Conservation (phyloP, 2,113 vertebrate genomes). For the Nibea coibor region DNA sequence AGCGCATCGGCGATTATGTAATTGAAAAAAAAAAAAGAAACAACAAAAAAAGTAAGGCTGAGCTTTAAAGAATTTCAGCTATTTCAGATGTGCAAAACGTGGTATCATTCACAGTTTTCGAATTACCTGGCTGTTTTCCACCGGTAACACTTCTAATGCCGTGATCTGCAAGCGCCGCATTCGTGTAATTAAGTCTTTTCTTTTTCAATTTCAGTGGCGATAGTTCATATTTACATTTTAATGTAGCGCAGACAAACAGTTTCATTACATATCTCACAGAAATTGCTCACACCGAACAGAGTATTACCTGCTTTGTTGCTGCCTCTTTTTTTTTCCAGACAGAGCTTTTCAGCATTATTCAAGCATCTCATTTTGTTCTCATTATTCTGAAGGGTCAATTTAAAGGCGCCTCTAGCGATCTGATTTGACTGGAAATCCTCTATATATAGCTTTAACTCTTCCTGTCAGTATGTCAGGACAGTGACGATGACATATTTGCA, state of each 20-base stretch:
- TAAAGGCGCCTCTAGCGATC: conserved; percentile 1
- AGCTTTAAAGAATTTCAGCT: conserved; percentile 8
- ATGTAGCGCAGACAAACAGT: conserved; percentile 25
- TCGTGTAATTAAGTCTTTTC: conserved; percentile 20
- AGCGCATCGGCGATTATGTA: conserved; percentile 33
- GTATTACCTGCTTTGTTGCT: conserved; percentile 15
- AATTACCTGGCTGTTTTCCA: conserved; percentile 10
- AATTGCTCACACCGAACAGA: conserved; percentile 1
- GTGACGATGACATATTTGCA: background rate
- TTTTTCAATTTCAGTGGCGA: conserved; percentile 13
- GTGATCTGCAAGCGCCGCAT: background rate
- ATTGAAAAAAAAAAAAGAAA: background rate
- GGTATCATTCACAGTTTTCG: conserved; percentile 13
- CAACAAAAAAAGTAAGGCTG: background rate
- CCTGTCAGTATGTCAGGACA: conserved; percentile 8
- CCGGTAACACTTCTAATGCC: conserved; percentile 12
- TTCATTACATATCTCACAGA: conserved; percentile 34
- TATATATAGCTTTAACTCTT: conserved; percentile 20
- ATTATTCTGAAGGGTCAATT: conserved; percentile 18
- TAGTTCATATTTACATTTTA: conserved; percentile 39
- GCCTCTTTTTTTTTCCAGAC: background rate
- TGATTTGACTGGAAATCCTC: conserved; percentile 17
- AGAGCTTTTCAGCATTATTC: conserved; percentile 22
- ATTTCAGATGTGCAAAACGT: conserved; percentile 21
- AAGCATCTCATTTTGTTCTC: conserved; percentile 18